Base-by-base conservation (phyloP, 2,888 invertebrate species). In the Parasteatoda lunata region DNA sequence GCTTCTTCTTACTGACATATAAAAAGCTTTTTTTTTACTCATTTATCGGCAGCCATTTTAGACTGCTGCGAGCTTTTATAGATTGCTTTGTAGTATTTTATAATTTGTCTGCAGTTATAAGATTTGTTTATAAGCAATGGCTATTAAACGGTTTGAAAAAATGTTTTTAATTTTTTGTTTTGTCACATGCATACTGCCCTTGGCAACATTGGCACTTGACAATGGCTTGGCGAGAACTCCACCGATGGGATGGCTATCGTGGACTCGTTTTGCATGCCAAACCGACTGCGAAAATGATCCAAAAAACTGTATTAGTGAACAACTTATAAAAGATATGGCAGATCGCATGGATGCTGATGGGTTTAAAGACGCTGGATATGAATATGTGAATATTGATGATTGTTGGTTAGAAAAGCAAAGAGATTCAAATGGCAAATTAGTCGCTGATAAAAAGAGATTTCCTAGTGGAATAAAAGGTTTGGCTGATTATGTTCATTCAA, bases 401-500 rank as follows among this genome's bases (percentile, higher is more conserved):
- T 93, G 93, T 90, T 93, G 93, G 93, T 78, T 89, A 79, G 90
- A 91, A 89, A 90, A 90, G 15, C 88, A 91, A 48, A 89, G 93
- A 68, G 90, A 90, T 84, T n/a, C 77, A 7, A 89, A 88, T 7
- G 70, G 77, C 7, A 89, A 89, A 30, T 66, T 91, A 9, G 89
- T 90, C 15, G 91, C 91, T 80, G 87, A 90, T 66, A 92, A 91
- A 2, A 89, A 89, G 69, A 90, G 93, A 79, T 93, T 93, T 89
- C 93, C 93, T 1, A 91, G 90, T 88, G 93, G 93, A 13, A 93
- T 93, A 49, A 91, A 91, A 82, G 90, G 90, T 59, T 90, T 93
- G 30, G 91, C 92, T 59, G 92, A 92, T 86, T 93, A 93, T 91
- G 92, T 93, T 90, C 98, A 99, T 92, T 94, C 95, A 59, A 96